These are phyloP conservation scores for Papilio helenus DNA, from an alignment of 1,140 invertebrate genomes.

Conservation along the genomic window DNA sequence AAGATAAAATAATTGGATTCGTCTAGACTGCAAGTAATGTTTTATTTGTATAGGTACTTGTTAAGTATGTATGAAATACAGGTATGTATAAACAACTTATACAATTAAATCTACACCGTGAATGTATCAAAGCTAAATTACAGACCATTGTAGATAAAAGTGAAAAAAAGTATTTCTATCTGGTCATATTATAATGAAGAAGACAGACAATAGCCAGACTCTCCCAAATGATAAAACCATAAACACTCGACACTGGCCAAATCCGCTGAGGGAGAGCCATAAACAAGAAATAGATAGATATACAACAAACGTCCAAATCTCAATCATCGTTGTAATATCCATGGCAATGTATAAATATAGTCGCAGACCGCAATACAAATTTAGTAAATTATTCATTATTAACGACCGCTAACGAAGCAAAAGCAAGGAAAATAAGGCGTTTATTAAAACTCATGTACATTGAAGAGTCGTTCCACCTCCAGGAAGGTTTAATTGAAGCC, in stretches of 20 bases:
- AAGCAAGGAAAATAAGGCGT: constrained; percentile 41
- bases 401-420: constrained; percentile 40
- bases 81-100: neutral
- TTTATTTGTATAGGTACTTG: too few species aligned
- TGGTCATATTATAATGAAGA: neutral
- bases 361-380: constrained; percentile 40
- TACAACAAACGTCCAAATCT: neutral
- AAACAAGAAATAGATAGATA: too few species aligned
- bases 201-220: neutral
- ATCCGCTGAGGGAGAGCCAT: too few species aligned
- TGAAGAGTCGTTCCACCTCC: constrained; percentile 54
- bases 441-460: constrained; percentile 61
- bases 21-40: neutral
- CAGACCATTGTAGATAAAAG: neutral
- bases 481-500: constrained; percentile 73
- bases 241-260: too few species aligned
- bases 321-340: neutral
- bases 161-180: neutral
- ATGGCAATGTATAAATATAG: constrained; percentile 32
- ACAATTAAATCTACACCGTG: neutral
- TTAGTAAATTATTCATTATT: constrained; percentile 40
- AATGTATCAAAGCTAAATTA: neutral
- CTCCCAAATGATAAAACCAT: too few species aligned
- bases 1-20: too few species aligned
- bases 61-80: too few species aligned